Evolutionary conservation across 2,797 vertebrate species (phyloP).

Genomic region (Sebastes goodei): DNA sequence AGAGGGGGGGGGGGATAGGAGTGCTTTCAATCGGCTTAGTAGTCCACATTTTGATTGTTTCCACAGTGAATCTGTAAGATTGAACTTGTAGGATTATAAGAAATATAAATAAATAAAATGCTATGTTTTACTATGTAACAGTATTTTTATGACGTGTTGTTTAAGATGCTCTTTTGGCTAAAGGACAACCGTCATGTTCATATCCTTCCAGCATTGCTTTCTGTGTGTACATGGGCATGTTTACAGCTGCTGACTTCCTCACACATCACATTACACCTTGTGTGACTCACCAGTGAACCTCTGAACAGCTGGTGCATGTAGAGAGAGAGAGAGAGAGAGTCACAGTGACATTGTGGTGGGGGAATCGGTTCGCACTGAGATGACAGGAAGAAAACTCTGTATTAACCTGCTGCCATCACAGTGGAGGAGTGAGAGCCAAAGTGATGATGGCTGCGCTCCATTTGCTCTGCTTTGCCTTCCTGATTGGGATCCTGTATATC

Average conservation of each 20-base stretch:
- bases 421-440: slow-evolving; percentile 13
- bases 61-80: not conserved
- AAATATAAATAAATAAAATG: not conserved
- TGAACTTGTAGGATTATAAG: slow-evolving; percentile 15
- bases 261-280: slow-evolving; percentile 33
- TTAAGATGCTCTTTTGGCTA: not conserved
- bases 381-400: slow-evolving; percentile 46
- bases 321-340: slow-evolving; percentile 10
- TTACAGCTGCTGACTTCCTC: slow-evolving; percentile 16
- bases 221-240: slow-evolving; percentile 3
- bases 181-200: not conserved
- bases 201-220: not conserved
- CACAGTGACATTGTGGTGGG: slow-evolving; percentile 25
- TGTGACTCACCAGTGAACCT: slow-evolving; percentile 52
- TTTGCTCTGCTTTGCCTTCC: not conserved
- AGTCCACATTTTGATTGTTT: slow-evolving; percentile 38
- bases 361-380: slow-evolving; percentile 26
- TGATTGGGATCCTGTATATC: not conserved
- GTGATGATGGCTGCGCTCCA: not conserved
- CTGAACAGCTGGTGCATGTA: slow-evolving; percentile 53
- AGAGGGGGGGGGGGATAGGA: not conserved
- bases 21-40: slow-evolving; percentile 25
- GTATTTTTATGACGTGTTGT: not conserved
- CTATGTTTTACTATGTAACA: not conserved
- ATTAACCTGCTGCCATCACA: slow-evolving; percentile 49